These are phyloP conservation scores for Belonocnema kinseyi DNA, from an alignment of 1,140 invertebrate genomes.

Conservation along the genomic window DNA sequence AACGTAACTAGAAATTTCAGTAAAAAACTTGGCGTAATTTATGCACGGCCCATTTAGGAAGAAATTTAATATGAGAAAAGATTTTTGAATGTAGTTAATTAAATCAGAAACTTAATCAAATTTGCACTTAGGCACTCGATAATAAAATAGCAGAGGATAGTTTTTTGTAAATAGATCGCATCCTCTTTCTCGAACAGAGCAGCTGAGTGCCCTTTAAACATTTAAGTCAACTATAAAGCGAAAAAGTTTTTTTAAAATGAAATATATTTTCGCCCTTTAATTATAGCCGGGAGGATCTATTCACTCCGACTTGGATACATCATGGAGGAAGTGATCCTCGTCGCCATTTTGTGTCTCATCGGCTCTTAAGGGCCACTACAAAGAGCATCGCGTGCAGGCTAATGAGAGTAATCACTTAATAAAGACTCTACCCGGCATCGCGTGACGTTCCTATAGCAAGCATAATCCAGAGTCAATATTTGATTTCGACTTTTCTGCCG, in stretches of 20 bases:
- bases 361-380: constrained; percentile 48
- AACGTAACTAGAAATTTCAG: too few relatives aligned
- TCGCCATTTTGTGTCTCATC: constrained; percentile 45
- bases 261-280: constrained; percentile 30
- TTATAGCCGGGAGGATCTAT: constrained; percentile 25
- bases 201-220: background rate
- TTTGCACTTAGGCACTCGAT: background rate
- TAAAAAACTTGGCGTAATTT: too few relatives aligned
- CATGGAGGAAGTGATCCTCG: background rate
- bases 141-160: background rate
- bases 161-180: background rate
- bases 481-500: constrained; percentile 62
- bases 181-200: background rate
- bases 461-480: constrained; percentile 69
- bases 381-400: constrained; percentile 72
- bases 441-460: constrained; percentile 62
- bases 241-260: constrained; percentile 4
- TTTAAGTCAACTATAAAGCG: constrained; percentile 14
- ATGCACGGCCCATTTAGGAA: too few relatives aligned
- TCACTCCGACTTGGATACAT: background rate
- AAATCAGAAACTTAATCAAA: background rate
- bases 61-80: too few relatives aligned
- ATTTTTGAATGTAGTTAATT: too few relatives aligned
- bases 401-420: constrained; percentile 76
- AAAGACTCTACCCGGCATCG: constrained; percentile 66